Conservation (phyloP, 2,888 invertebrate species). For the Bellardia pandia region DNA sequence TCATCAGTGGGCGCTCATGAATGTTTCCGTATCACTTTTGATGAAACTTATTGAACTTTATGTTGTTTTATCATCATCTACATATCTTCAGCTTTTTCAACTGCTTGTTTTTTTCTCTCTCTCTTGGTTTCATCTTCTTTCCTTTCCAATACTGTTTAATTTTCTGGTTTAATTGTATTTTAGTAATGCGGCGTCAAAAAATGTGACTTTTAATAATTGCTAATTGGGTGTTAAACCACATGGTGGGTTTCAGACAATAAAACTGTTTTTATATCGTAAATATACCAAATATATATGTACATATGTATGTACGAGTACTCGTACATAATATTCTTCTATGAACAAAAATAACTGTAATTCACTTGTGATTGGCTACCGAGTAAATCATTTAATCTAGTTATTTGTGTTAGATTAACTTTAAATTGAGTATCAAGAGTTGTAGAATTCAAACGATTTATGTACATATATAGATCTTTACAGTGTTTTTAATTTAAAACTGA, state of each 20-base stretch:
- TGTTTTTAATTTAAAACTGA: no score
- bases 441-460: no score
- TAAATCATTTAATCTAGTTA: no score
- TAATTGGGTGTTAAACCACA: conserved; percentile 69
- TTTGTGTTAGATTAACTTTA: no score
- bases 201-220: conserved; percentile 63
- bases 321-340: neutral
- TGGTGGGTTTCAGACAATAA: conserved; percentile 40
- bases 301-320: no score
- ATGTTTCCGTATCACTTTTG: conserved; percentile 2
- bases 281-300: neutral
- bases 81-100: neutral
- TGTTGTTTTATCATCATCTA: neutral
- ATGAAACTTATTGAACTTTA: conserved; percentile 18
- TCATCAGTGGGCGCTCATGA: conserved; percentile 52
- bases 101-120: no score
- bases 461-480: no score
- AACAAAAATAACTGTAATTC: conserved; percentile 50
- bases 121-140: neutral
- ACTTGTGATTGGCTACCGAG: conserved; percentile 25
- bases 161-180: conserved; percentile 64
- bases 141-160: neutral
- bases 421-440: no score
- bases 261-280: conserved; percentile 2
- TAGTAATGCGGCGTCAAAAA: conserved; percentile 51